Base-by-base conservation (phyloP, 2,113 vertebrate genomes). In the Ifrita kowaldi region DNA sequence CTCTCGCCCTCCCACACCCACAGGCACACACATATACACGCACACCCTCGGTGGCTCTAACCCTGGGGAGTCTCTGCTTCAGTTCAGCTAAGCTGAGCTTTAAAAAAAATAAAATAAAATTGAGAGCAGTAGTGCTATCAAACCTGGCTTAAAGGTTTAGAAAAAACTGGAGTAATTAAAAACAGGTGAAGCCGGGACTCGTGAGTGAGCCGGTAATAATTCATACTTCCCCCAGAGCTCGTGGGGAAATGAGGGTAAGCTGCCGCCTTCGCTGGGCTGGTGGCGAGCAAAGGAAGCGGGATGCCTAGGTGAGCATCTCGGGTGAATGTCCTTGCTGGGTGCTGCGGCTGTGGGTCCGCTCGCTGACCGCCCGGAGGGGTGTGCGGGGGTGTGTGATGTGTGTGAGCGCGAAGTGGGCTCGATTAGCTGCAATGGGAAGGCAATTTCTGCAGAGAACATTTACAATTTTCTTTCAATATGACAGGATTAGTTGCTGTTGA, bases 401-500 rank as follows among this genome's bases (percentile, higher is more conserved):
- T 13, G 74, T 2, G 63, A 90, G 92, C 0, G 33, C 28, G 2
- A 88, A 96, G 93, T 52, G 94, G 73, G 94, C 95, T 95, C 91
- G 76, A 95, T 97, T 84, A 95, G 98, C 97, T 98, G 97, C 97
- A 97, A 97, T 69, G 96, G 95, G 95, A 77, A 94, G 95, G 97
- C 97, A 91, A 89, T 97, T 97, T 98, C 97, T 95, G 96, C 93
- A 91, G 94, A 91, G 97, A 97, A 95, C 96, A 87, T 95, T 98
- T 97, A 97, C 97, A 97, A 96, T 98, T 97, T 97, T 96, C 96
- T 98, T 92, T 96, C 98, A 87, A 32, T 95, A 94, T 94, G 97
- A 96, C 97, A 95, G 97, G 97, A 97, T 98, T 96, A 97, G 97
- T 93, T 84, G 97, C 96, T 84, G 95, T 94, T 80, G 94, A 93